Conservation (phyloP, 2,113 vertebrate genomes). For the Phalacrocorax aristotelis region DNA sequence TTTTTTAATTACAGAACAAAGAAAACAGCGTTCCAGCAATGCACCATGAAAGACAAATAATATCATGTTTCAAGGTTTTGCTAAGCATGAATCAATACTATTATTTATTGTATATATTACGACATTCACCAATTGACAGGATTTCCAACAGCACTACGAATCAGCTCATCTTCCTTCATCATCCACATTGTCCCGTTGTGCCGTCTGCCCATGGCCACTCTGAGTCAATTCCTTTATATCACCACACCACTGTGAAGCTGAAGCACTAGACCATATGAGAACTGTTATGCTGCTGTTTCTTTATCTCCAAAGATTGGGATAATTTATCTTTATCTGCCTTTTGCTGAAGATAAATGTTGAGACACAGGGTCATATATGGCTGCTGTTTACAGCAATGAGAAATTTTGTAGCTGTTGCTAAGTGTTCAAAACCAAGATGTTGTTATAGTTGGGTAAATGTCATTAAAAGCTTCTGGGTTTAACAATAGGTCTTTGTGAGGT, state of each 20-base stretch:
- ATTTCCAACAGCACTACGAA: neutral
- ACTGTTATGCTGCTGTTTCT: neutral
- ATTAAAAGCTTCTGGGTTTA: slow-evolving; percentile 2
- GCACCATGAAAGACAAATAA: neutral
- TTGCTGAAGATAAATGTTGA: neutral
- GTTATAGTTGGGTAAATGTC: neutral
- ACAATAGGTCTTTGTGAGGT: neutral
- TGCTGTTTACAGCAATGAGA: neutral
- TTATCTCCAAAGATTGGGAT: neutral
- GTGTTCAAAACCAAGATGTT: neutral
- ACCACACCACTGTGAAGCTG: neutral
- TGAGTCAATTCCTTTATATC: neutral
- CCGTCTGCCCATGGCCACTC: neutral
- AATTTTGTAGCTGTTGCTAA: neutral
- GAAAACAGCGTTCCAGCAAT: neutral
- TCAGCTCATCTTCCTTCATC: neutral
- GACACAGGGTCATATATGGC: neutral
- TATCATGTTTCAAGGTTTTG: neutral
- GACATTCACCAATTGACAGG: neutral
- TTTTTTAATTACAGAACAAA: neutral
- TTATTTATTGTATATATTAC: neutral
- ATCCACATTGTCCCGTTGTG: neutral
- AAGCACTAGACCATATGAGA: neutral
- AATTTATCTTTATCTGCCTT: slow-evolving; percentile 4
- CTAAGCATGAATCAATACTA: neutral